These are phyloP conservation scores for Platysteira castanea DNA, from an alignment of 2,113 vertebrate genomes.

Conservation along the genomic window DNA sequence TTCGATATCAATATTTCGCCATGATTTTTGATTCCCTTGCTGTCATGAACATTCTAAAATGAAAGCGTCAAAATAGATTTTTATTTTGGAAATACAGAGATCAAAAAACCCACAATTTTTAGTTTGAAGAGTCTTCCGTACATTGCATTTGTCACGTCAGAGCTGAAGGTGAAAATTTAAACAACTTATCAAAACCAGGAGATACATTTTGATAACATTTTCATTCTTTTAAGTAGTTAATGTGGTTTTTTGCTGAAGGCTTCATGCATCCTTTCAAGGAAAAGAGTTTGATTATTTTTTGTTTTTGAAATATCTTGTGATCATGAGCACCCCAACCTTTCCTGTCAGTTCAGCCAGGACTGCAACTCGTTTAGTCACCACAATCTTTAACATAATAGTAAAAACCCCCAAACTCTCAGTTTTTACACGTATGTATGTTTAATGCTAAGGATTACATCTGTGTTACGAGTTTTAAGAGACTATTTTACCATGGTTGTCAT, in stretches of 20 bases:
- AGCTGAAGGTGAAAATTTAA: neutral
- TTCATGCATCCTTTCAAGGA: neutral
- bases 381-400: neutral
- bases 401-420: rapidly evolving
- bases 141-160: neutral
- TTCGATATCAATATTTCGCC: neutral
- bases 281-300: neutral
- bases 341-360: neutral
- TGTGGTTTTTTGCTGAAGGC: neutral
- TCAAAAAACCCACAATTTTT: rapidly evolving
- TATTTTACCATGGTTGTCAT: neutral
- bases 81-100: neutral
- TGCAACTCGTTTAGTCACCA: neutral
- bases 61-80: neutral
- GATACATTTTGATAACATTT: neutral
- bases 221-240: neutral
- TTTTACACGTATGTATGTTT: neutral
- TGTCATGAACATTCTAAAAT: neutral
- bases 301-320: neutral
- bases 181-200: neutral
- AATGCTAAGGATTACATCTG: neutral
- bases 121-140: neutral
- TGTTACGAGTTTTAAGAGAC: neutral
- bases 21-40: neutral
- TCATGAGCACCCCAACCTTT: neutral